These are phyloP conservation scores for Microtus montanus DNA, from an alignment of 2,113 vertebrate genomes.

Conservation along the genomic window DNA sequence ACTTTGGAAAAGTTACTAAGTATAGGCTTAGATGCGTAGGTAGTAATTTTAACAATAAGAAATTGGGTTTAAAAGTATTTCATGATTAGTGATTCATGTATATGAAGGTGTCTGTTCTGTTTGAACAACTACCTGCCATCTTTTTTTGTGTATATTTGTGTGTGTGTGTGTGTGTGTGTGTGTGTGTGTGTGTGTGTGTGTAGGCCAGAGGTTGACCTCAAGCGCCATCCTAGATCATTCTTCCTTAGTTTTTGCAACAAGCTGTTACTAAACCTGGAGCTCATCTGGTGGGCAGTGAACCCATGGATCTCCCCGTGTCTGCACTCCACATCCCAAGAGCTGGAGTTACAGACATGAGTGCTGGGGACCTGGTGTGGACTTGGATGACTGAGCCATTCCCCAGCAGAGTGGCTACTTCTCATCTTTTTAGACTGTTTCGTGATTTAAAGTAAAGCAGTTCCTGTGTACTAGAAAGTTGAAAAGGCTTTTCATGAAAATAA, in stretches of 20 bases:
- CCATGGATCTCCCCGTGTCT: background rate
- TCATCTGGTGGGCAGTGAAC: background rate
- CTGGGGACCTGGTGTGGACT: too few species aligned
- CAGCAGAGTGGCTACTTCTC: background rate
- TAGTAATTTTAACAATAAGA: slow-evolving; percentile 47
- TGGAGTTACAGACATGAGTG: background rate
- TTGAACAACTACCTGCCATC: background rate
- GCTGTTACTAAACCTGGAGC: background rate
- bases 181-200: background rate
- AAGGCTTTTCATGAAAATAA: background rate
- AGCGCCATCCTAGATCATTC: background rate
- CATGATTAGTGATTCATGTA: background rate
- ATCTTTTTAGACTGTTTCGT: background rate
- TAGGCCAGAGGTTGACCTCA: background rate
- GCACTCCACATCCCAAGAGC: too few species aligned
- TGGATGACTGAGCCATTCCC: too few species aligned
- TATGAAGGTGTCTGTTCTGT: background rate
- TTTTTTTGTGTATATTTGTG: background rate
- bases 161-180: background rate
- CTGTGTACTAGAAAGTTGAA: background rate
- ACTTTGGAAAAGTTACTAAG: background rate
- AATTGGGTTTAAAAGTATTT: background rate
- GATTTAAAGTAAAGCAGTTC: background rate
- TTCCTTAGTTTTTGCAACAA: background rate
- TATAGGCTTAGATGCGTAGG: background rate